Base-by-base conservation (phyloP, 1,140 invertebrate species). In the Pseudomyrmex dendroicus region DNA sequence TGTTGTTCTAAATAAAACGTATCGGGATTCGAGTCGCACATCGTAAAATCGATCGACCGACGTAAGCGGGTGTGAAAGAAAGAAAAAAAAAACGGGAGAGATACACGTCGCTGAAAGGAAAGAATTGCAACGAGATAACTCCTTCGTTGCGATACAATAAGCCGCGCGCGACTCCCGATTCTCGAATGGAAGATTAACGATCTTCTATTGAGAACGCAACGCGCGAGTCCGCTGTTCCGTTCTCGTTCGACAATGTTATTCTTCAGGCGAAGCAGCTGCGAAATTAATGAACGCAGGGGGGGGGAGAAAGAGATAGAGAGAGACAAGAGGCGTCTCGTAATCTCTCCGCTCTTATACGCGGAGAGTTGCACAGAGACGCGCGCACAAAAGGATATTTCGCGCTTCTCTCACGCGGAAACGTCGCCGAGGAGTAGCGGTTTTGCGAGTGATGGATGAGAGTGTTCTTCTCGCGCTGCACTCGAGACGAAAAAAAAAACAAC, bases 231-330 rank as follows among this genome's bases (percentile, higher is more conserved):
- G 78, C 35, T 74, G 78, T 63, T 67, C 73, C 63, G 50, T 44
- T 66, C 56, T 54, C 57, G 82, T 77, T 50, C 83, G 73, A 77
- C 82, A 57, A 67, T 62, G 82, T 84, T 85, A 85, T 84, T 85
- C 84, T 84, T 84, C n/a, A 76, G 82, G 70, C 82, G 15, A 54
- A 48, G 82, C 82, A 54, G 73, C 73, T 54, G 80, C 68, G 64
- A 84, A 85, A 76, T 85, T 85, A 76, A 85, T 85, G 83, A 76
- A 85, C 73, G 48, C 10, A 35, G 10, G 22, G 13, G 5, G 10
- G 15, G 15, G 20, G 35, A 66, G 9, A 68, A 15, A 46, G 35
- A n/a, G 17, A 25, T 7, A n/a, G 8, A 15, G 13, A 13, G 1
- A 48, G 63, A 17, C 22, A 17, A 15, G 22, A 70, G 59, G 0